These are phyloP conservation scores for Channallabes apus DNA, from an alignment of 2,797 vertebrate genomes.

Conservation along the genomic window DNA sequence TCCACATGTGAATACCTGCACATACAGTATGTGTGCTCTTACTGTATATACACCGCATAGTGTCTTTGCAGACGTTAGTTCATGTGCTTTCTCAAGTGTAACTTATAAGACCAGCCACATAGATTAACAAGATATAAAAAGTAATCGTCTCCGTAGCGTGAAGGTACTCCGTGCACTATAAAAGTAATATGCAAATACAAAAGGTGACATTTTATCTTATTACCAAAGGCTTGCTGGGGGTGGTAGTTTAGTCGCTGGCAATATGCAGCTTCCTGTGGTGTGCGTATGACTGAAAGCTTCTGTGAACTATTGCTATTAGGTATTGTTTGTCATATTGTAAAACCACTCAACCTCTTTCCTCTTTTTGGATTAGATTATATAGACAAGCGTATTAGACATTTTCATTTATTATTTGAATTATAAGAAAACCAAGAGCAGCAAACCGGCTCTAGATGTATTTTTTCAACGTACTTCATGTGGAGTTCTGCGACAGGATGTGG, in stretches of 20 bases:
- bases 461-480: background rate
- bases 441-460: background rate
- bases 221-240: background rate
- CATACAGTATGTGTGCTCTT: background rate
- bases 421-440: background rate
- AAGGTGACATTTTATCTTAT: background rate
- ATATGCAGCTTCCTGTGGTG: slow-evolving; percentile 10
- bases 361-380: background rate
- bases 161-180: background rate
- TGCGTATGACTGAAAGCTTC: background rate
- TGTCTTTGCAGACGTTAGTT: background rate
- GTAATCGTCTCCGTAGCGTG: background rate
- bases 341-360: background rate
- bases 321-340: background rate
- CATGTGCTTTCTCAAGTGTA: background rate
- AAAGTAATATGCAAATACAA: background rate
- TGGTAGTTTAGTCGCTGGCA: background rate
- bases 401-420: background rate
- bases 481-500: slow-evolving; percentile 42
- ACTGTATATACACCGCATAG: background rate
- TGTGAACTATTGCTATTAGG: background rate
- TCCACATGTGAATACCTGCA: slow-evolving; percentile 15
- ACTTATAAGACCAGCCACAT: background rate
- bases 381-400: background rate
- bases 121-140: background rate